Evolutionary conservation across 2,113 vertebrate genomes (phyloP), one percentile per base, ranked within the genome.

Genomic region (Morone saxatilis): DNA sequence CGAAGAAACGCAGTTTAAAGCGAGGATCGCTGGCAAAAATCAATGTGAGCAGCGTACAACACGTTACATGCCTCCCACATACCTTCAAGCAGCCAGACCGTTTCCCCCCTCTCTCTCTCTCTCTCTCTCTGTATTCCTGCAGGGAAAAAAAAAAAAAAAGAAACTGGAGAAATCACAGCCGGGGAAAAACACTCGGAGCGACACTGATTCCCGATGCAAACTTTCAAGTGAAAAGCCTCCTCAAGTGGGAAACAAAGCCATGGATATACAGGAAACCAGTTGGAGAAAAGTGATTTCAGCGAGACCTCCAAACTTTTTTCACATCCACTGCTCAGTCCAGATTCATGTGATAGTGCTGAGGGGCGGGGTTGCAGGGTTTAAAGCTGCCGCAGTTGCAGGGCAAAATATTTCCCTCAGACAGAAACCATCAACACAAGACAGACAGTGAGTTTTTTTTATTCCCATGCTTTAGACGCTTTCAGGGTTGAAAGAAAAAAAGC

Each of bases 261-360:
- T 7, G 36, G 1, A 13, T 8, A 43, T 62, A 2, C 45, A 31
- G 31, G 54, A 76, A 77, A 36, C 36, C 51, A 56, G 51, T 45
- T 54, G 45, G 43, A 85, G 61, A 69, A 81, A 76, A 81, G 69
- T 57, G 76, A 71, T 70, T 87, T 66, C 81, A 57, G 82, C 83
- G 76, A 87, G 87, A 83, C 82, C 69, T 88, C 84, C 75, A 91
- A 91, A 93, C 89, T 93, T 94, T 86, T 85, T 88, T 88, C 87
- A 71, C 88, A 91, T 92, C 90, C 86, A 90, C 57, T 73, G 82
- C 68, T 76, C 77, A 73, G 88, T 92, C 90, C 86, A 92, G 92
- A 90, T 93, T 92, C 93, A 92, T 94, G 93, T 90, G 93, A 94
- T 92, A 92, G 91, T 83, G 89, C 70, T 53, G 84, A 95, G 92